Percentiles rank a stretch among this genome's conserved stretches.
phyloP scores from a whole-genome alignment of 2,888 invertebrate species.

The Acanthosepion pharaonis region DNA sequence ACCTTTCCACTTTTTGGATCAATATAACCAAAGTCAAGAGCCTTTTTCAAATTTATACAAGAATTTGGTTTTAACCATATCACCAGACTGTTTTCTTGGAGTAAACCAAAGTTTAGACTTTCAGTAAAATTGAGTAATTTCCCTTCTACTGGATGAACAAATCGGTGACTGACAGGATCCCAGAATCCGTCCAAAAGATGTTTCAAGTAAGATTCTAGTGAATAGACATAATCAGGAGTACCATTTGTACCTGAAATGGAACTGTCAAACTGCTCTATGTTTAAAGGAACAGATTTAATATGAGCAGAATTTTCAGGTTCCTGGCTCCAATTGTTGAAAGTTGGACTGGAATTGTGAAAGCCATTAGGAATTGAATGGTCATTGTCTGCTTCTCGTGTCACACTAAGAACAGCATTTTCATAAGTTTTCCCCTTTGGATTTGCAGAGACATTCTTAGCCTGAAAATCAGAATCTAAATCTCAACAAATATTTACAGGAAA shows the following conservation, averaged over 20 bases:
- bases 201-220: conserved; percentile 54
- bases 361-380: conserved; percentile 43
- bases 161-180: conserved; percentile 57
- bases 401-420: neutral
- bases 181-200: conserved; percentile 61
- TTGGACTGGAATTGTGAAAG: conserved; percentile 37
- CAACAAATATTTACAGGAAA: conserved; percentile 23
- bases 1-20: conserved; percentile 82
- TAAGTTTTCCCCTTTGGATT: neutral
- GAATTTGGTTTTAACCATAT: neutral
- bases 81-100: neutral
- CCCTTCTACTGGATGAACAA: conserved; percentile 62
- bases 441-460: conserved; percentile 40
- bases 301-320: neutral
- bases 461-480: conserved; percentile 45
- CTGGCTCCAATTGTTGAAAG: neutral
- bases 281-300: neutral
- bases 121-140: conserved; percentile 37
- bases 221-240: neutral
- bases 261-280: neutral
- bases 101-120: conserved; percentile 40
- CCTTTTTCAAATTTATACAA: conserved; percentile 76
- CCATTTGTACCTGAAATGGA: neutral
- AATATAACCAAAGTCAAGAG: conserved; percentile 79
- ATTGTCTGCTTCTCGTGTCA: conserved; percentile 35